Conservation (phyloP, 2,113 vertebrate genomes). For the Fulmarus glacialis region DNA sequence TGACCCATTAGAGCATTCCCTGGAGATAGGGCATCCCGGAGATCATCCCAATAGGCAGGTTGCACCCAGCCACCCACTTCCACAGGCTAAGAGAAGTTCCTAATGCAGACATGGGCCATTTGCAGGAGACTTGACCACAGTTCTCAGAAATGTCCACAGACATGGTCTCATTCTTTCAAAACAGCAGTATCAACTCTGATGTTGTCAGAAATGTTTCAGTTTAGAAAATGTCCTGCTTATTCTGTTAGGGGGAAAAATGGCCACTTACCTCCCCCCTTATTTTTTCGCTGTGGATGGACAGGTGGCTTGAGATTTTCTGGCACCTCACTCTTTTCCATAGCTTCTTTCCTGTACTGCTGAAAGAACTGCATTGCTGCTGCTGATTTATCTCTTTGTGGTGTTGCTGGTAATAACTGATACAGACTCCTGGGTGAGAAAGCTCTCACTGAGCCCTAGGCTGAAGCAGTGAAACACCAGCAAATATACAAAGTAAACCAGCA, state of each 20-base stretch:
- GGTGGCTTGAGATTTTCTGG: neutral
- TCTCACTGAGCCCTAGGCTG: neutral
- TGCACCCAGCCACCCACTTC: neutral
- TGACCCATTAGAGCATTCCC: neutral
- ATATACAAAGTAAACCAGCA: neutral
- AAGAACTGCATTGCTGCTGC: neutral
- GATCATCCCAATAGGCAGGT: neutral
- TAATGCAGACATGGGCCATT: accelerated
- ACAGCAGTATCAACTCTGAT: neutral
- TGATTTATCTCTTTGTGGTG: neutral
- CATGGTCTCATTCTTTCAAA: neutral
- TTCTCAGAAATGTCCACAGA: neutral
- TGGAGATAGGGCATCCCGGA: neutral
- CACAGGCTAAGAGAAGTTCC: neutral
- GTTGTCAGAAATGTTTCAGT: neutral
- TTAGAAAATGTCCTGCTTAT: neutral
- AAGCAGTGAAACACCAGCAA: neutral
- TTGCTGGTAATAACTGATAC: neutral
- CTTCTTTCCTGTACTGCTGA: neutral
- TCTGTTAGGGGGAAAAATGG: neutral
- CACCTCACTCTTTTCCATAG: neutral
- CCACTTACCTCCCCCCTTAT: neutral
- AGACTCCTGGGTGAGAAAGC: neutral
- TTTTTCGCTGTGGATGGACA: neutral
- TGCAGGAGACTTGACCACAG: neutral